phyloP scores from a whole-genome alignment of 1,140 invertebrate genomes.

The Bicyclus anynana region DNA sequence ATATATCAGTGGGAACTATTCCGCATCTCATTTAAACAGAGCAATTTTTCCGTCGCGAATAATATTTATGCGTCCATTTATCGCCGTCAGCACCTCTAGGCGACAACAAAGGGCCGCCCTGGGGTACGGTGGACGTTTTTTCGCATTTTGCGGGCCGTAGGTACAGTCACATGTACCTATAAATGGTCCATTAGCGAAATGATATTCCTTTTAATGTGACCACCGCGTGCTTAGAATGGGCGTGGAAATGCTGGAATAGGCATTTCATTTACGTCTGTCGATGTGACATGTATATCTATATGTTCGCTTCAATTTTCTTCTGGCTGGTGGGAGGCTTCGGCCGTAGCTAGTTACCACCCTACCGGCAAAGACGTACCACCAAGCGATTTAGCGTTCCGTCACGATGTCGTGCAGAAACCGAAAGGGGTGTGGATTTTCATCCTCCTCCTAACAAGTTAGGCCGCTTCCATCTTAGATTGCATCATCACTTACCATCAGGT shows the following conservation, averaged over 20 bases:
- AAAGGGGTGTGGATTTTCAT: too few relatives aligned
- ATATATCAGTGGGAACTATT: neutral
- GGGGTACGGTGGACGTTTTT: neutral
- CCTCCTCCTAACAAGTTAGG: too few relatives aligned
- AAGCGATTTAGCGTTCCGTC: too few relatives aligned
- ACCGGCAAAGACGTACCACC: too few relatives aligned
- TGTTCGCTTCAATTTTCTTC: too few relatives aligned
- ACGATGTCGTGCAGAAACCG: too few relatives aligned
- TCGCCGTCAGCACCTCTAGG: constrained; percentile 3
- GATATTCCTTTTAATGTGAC: constrained; percentile 7
- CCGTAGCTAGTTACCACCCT: too few relatives aligned
- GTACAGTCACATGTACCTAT: constrained; percentile 2
- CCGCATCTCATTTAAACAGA: neutral
- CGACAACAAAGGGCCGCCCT: constrained; percentile 3
- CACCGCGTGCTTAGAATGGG: neutral
- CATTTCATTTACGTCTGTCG: neutral
- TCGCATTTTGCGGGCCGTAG: neutral
- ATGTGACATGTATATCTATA: too few relatives aligned
- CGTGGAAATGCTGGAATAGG: neutral
- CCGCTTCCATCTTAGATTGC: too few relatives aligned
- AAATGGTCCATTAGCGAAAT: constrained; percentile 7
- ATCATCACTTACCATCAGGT: too few relatives aligned
- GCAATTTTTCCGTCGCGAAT: constrained; percentile 2
- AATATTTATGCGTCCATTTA: constrained; percentile 6
- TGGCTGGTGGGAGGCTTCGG: too few relatives aligned